A percentile compares a stretch with the other conserved stretches of the same genome.
These are phyloP conservation scores for Entomyzon cyanotis DNA, from an alignment of 2,113 vertebrate genomes.

Conservation along the genomic window DNA sequence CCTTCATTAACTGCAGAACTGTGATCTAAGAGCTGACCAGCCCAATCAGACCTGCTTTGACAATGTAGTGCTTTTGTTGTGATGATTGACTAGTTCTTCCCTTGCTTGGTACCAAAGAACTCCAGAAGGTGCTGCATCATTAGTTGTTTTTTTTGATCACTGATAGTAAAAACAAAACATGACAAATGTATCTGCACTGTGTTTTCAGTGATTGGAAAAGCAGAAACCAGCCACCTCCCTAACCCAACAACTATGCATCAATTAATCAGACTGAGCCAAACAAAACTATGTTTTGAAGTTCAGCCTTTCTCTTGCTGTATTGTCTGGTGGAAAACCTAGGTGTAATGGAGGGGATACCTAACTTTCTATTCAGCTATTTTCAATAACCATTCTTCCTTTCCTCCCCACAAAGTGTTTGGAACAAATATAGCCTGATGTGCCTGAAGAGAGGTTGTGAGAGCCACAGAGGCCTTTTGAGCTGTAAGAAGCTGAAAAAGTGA, in stretches of 20 bases:
- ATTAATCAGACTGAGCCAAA: background rate
- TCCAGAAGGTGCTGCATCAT: background rate
- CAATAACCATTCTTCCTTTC: background rate
- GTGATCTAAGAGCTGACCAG: background rate
- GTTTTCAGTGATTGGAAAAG: background rate
- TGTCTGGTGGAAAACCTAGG: background rate
- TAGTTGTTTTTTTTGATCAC: background rate
- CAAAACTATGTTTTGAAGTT: background rate
- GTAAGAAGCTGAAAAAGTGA: background rate
- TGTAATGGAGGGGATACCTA: background rate
- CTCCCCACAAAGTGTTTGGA: background rate
- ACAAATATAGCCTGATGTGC: background rate
- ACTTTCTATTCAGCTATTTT: background rate
- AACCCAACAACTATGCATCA: background rate
- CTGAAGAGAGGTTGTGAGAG: background rate
- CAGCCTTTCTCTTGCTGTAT: background rate
- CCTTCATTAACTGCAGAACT: background rate
- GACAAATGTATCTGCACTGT: background rate
- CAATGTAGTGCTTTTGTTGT: background rate
- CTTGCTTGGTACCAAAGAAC: background rate
- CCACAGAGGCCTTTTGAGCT: background rate
- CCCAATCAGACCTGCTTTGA: background rate
- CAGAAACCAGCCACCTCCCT: rapidly evolving
- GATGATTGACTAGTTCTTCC: background rate
- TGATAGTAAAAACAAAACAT: background rate